A percentile compares a stretch with the other conserved stretches of the same genome.
phyloP scores from a whole-genome alignment of 2,888 invertebrate species.

The Caenorhabditis auriculariae region DNA sequence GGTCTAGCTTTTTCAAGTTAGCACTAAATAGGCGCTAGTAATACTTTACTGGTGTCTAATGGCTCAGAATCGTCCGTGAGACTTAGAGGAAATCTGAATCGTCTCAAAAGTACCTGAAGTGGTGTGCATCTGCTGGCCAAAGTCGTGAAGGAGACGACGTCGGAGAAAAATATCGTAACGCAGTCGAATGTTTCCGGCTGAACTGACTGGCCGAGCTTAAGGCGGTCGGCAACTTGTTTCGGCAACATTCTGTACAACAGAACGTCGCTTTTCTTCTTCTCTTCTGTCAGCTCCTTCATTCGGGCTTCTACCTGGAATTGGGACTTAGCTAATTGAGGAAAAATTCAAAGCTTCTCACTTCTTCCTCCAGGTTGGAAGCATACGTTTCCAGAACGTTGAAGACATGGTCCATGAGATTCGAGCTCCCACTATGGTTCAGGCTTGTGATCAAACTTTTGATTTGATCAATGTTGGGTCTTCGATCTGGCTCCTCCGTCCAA shows the following conservation, averaged over 20 bases:
- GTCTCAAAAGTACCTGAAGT: constrained; percentile 34
- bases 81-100: too few species aligned
- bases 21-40: too few species aligned
- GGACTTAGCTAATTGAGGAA: too few species aligned
- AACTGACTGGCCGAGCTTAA: constrained; percentile 54
- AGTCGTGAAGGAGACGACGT: constrained; percentile 54
- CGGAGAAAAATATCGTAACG: constrained; percentile 57
- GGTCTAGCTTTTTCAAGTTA: too few species aligned
- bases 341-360: too few species aligned
- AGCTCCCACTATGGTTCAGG: constrained; percentile 1
- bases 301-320: too few species aligned
- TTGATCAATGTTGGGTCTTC: constrained; percentile 41
- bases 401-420: constrained; percentile 60
- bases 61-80: too few species aligned
- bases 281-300: constrained; percentile 52
- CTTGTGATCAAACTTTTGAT: constrained; percentile 26
- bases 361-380: constrained; percentile 47
- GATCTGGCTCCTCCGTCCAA: constrained; percentile 41
- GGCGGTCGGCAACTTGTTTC: constrained; percentile 55
- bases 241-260: constrained; percentile 55
- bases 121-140: constrained; percentile 52
- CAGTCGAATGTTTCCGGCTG: constrained; percentile 50
- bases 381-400: constrained; percentile 57
- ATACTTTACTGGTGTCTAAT: too few species aligned
- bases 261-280: constrained; percentile 54